phyloP scores from a whole-genome alignment of 2,797 vertebrate genomes.

The Tokudaia tokunoshimensis region DNA sequence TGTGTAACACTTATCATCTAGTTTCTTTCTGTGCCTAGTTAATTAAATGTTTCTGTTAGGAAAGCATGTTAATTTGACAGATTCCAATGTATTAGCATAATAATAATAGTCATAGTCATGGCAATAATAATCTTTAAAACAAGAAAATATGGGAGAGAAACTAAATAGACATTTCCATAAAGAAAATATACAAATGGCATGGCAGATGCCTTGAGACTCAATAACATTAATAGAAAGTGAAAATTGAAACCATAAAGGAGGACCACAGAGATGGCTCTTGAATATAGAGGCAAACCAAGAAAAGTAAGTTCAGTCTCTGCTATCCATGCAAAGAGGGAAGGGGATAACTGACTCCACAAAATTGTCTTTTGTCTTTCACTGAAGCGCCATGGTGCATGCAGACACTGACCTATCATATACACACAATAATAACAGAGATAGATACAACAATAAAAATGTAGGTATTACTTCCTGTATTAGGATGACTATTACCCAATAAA shows the following conservation, averaged over 20 bases:
- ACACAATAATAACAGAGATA: neutral
- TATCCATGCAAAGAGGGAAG: neutral
- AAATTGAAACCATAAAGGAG: neutral
- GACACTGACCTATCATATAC: neutral
- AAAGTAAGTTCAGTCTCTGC: neutral
- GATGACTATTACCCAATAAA: neutral
- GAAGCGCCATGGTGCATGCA: neutral
- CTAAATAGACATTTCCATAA: neutral
- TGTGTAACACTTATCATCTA: neutral
- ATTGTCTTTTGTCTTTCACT: too few relatives aligned
- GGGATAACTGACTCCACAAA: neutral
- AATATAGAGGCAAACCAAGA: neutral
- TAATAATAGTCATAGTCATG: neutral
- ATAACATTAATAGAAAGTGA: neutral
- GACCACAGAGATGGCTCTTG: neutral
- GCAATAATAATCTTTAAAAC: neutral
- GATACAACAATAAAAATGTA: neutral
- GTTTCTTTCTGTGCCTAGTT: neutral
- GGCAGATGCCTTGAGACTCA: too few relatives aligned
- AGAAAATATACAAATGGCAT: neutral
- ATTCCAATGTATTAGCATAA: neutral
- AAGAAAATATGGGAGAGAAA: neutral
- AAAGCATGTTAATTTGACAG: neutral
- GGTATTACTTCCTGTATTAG: neutral
- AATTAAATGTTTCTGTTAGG: neutral